phyloP scores from a whole-genome alignment of 1,140 invertebrate genomes.

The Listronotus bonariensis region DNA sequence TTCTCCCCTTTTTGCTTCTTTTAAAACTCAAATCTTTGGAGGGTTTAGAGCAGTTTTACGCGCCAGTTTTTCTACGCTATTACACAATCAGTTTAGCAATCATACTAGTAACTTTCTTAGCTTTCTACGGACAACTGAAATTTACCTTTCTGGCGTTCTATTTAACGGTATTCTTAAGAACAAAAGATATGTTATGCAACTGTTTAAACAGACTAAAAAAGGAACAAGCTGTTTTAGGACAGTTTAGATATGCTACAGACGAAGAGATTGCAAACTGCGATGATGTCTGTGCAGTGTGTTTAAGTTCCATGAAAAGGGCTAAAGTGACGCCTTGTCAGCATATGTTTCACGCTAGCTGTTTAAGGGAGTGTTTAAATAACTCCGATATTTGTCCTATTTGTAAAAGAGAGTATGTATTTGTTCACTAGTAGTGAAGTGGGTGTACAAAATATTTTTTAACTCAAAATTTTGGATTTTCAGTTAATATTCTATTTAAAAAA shows the following conservation, averaged over 20 bases:
- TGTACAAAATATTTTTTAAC: neutral
- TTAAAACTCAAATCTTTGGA: conserved; percentile 67
- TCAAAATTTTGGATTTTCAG: too few species aligned
- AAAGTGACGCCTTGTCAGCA: conserved; percentile 77
- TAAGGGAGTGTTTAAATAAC: conserved; percentile 70
- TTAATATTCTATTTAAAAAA: too few species aligned
- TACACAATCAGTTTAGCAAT: conserved; percentile 62
- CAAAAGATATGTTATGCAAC: conserved; percentile 64
- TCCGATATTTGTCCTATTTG: conserved; percentile 74
- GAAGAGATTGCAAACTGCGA: conserved; percentile 71
- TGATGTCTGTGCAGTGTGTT: conserved; percentile 77
- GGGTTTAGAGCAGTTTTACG: conserved; percentile 69
- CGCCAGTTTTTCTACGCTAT: conserved; percentile 64
- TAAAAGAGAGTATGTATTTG: conserved; percentile 62
- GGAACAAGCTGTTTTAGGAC: conserved; percentile 65
- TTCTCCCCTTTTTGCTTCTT: conserved; percentile 61
- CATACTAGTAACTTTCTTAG: conserved; percentile 60
- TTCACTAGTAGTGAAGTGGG: conserved; percentile 32
- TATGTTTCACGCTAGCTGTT: conserved; percentile 76
- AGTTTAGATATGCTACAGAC: conserved; percentile 67
- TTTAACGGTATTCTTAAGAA: conserved; percentile 69
- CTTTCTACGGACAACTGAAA: conserved; percentile 62
- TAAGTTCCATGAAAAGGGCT: conserved; percentile 69
- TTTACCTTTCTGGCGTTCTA: conserved; percentile 66
- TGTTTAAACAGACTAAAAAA: conserved; percentile 60